A percentile compares a stretch with the other conserved stretches of the same genome.
Evolutionary conservation across 2,888 invertebrate species (phyloP).

Genomic region (Lepidocyrtinus sp.): DNA sequence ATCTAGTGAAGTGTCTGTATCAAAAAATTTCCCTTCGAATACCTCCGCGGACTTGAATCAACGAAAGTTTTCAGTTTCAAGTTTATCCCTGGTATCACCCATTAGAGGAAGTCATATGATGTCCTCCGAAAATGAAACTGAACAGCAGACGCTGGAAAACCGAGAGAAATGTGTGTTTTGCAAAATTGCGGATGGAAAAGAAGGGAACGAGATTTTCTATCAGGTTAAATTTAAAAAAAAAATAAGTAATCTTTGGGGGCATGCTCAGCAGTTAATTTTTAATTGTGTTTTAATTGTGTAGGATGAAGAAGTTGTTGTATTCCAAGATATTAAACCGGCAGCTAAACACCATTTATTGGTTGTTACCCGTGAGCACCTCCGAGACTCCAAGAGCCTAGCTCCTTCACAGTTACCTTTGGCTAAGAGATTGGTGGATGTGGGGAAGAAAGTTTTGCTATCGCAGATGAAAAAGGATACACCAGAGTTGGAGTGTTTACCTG

Average conservation of each 20-base stretch:
- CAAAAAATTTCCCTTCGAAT: too few relatives aligned
- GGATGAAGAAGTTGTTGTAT: constrained; percentile 84
- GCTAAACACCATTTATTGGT: constrained; percentile 85
- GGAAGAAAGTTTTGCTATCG: constrained; percentile 29
- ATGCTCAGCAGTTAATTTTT: too few relatives aligned
- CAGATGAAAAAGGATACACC: constrained; percentile 24
- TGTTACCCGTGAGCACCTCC: constrained; percentile 84
- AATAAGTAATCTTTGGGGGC: not conserved
- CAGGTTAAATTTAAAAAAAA: constrained; percentile 4
- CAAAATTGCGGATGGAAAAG: constrained; percentile 78
- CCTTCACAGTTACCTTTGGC: constrained; percentile 74
- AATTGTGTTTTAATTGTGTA: constrained; percentile 67
- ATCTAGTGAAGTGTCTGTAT: too few relatives aligned
- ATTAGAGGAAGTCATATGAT: too few relatives aligned
- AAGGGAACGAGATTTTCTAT: constrained; percentile 72
- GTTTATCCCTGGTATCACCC: not conserved
- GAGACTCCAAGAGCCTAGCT: constrained; percentile 81
- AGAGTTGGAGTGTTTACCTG: not conserved
- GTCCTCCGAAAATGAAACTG: too few relatives aligned
- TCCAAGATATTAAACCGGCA: constrained; percentile 88
- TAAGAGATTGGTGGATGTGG: constrained; percentile 42
- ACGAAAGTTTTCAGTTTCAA: not conserved
- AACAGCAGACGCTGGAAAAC: not conserved
- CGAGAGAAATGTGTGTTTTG: constrained; percentile 81
- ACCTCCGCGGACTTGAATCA: not conserved